Evolutionary conservation across 2,113 vertebrate genomes (phyloP).

Genomic region (Poeciliopsis turrubarensis): DNA sequence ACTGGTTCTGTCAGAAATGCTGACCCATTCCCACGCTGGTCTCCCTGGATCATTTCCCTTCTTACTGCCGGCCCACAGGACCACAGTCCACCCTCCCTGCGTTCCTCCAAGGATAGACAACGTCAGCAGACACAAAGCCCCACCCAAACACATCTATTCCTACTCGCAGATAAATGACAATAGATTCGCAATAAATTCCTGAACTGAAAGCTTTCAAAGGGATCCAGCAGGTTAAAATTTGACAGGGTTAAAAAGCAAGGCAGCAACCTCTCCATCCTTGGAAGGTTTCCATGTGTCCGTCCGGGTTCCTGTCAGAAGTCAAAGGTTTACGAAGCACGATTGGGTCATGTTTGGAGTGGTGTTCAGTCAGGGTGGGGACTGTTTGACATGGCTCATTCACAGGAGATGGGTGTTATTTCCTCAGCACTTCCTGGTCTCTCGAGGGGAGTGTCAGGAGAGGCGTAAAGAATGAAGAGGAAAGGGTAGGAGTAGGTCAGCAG

Average conservation of each 20-base stretch:
- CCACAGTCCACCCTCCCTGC: slow-evolving; percentile 42
- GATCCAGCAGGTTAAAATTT: background rate
- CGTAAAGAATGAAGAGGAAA: slow-evolving; percentile 30
- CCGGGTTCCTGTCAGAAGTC: slow-evolving; percentile 34
- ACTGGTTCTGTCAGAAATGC: slow-evolving; percentile 68
- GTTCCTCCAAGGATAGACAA: slow-evolving; percentile 40
- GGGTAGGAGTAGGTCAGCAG: background rate
- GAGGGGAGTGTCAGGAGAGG: slow-evolving; percentile 44
- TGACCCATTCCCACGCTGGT: slow-evolving; percentile 82
- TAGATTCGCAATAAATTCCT: slow-evolving; percentile 5
- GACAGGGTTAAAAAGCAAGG: too few relatives aligned
- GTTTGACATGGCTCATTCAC: slow-evolving; percentile 68
- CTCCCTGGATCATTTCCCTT: slow-evolving; percentile 65
- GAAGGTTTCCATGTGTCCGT: background rate
- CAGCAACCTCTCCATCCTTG: background rate
- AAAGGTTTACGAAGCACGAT: slow-evolving; percentile 36
- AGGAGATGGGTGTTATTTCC: slow-evolving; percentile 81
- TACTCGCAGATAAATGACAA: slow-evolving; percentile 8
- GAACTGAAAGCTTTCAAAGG: background rate
- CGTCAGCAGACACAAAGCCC: slow-evolving; percentile 22
- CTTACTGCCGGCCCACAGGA: slow-evolving; percentile 45
- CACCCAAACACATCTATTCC: slow-evolving; percentile 26
- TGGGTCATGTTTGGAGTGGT: slow-evolving; percentile 26
- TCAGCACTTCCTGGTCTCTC: slow-evolving; percentile 71
- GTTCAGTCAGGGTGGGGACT: slow-evolving; percentile 39